Conservation (phyloP, 1,140 invertebrate genomes). For the Lasaia peninsularis region DNA sequence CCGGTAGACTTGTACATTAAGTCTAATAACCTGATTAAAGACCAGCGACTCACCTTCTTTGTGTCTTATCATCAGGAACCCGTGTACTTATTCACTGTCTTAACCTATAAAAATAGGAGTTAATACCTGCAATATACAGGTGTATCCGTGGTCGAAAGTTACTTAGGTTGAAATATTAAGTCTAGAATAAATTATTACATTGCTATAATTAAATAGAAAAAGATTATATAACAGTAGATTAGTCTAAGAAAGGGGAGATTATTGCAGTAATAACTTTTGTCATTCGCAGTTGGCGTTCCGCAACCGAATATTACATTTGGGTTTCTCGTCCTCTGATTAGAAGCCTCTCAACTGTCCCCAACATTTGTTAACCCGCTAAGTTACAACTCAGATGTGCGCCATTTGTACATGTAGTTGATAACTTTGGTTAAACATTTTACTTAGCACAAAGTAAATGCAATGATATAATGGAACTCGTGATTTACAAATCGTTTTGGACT, state of each 20-base stretch:
- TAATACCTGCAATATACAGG: too few relatives aligned
- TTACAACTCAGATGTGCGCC: conserved; percentile 24
- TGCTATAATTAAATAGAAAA: not conserved
- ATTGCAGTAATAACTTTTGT: not conserved
- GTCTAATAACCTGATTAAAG: too few relatives aligned
- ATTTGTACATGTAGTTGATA: conserved; percentile 23
- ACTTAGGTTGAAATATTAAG: too few relatives aligned
- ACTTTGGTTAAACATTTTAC: conserved; percentile 19
- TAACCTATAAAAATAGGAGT: too few relatives aligned
- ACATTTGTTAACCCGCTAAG: conserved; percentile 28
- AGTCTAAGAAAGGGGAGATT: not conserved
- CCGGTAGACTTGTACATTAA: too few relatives aligned
- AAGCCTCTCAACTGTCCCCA: conserved; percentile 27
- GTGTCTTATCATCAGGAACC: too few relatives aligned
- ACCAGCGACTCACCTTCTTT: too few relatives aligned
- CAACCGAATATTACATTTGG: conserved; percentile 13
- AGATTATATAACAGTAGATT: not conserved
- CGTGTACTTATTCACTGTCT: too few relatives aligned
- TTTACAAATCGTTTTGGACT: not conserved
- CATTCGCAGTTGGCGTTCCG: conserved; percentile 7
- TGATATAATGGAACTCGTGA: not conserved
- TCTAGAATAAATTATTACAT: not conserved
- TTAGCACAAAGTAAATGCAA: not conserved
- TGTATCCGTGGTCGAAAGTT: too few relatives aligned
- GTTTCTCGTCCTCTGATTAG: conserved; percentile 29